Base-by-base conservation (phyloP, 2,888 invertebrate species). In the Bimastos eiseni region DNA sequence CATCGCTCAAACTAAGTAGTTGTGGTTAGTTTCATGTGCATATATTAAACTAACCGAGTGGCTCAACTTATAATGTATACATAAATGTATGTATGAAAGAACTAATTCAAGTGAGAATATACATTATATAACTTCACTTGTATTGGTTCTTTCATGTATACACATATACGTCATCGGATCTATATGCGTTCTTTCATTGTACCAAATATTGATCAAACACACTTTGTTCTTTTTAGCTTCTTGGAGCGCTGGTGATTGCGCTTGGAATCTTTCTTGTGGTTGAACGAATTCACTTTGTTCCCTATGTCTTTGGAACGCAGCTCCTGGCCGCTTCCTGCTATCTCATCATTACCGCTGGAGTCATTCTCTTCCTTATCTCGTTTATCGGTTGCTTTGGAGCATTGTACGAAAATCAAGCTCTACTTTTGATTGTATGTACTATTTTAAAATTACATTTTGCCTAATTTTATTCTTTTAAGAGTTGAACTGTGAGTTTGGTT, bases 341-440 rank as follows among this genome's bases (percentile, higher is more conserved):
- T 41, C 84, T 91, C 17, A 89, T 83, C 37, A 91, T 91, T 49
- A 21, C 91, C 15, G 83, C 91, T 19, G 90, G 90, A 0, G 89
- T 89, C 83, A 21, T 91, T 37, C 55, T 91, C 30, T 91, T 91
- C 36, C 83, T 91, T 30, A 90, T 91, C 34, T 89, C 91, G 0
- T 90, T 91, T 49, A 70, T 90, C 86, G 91, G 91, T 17, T 90
- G 88, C 84, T 91, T 89, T n/a, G 91, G 91, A 49, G 88, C 91
- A 24, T 24, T 91, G 13, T 86, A 89, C 83, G 88, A 83, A 19
- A 89, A 84, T 36, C 90, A 86, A 88, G n/a, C 55, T 15, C 89
- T 90, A n/a, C 89, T 91, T 36, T 44, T 91, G 15, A 89, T 91
- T 37, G 89, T 89, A 89, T 34, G 89, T 89, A 70, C 17, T 70